phyloP scores from a whole-genome alignment of 1,140 invertebrate genomes.

The Meteorus sp. region DNA sequence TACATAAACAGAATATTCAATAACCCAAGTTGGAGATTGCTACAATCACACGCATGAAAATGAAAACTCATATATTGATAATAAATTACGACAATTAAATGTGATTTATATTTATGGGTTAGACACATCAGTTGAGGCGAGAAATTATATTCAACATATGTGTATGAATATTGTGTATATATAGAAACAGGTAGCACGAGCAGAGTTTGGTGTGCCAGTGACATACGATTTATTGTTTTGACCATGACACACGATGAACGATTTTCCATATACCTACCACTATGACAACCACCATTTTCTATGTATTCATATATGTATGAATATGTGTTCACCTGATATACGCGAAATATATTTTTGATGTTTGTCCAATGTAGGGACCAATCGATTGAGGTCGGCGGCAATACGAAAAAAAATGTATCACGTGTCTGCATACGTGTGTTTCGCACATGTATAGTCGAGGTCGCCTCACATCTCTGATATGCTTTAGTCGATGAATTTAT shows the following conservation, averaged over 20 bases:
- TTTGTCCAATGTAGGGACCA: not conserved
- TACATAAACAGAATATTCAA: too few relatives aligned
- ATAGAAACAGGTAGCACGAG: too few relatives aligned
- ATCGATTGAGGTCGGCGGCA: not conserved
- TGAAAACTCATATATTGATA: not conserved
- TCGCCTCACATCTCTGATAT: not conserved
- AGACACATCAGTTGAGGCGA: not conserved
- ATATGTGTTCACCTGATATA: not conserved
- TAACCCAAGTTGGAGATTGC: too few relatives aligned
- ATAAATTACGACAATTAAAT: conserved; percentile 1
- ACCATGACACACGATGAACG: not conserved
- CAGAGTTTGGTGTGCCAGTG: not conserved
- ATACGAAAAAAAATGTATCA: conserved; percentile 6
- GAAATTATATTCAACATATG: not conserved
- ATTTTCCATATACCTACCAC: not conserved
- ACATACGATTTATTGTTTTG: not conserved
- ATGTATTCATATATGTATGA: not conserved
- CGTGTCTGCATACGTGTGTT: too few relatives aligned
- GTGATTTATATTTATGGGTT: not conserved
- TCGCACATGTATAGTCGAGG: not conserved
- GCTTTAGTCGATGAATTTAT: not conserved
- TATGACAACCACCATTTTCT: not conserved
- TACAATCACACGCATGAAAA: too few relatives aligned
- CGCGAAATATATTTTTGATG: not conserved
- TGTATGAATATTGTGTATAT: too few relatives aligned